Evolutionary conservation across 1,140 invertebrate species (phyloP).

Genomic region (Panagrolaimus sp.): DNA sequence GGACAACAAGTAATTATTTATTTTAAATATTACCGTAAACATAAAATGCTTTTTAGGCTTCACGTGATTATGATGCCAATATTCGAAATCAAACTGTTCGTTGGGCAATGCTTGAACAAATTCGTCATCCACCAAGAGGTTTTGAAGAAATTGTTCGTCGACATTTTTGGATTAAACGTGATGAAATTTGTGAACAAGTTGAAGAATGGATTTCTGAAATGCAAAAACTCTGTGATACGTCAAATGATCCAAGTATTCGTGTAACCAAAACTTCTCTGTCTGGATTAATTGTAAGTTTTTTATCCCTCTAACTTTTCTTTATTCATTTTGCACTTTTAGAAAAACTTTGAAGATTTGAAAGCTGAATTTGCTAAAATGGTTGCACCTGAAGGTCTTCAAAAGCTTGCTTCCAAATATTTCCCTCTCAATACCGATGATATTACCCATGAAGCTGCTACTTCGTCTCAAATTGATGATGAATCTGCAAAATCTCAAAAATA

Average conservation of each 20-base stretch:
- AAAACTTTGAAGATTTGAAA: not conserved
- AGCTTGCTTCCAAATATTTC: not conserved
- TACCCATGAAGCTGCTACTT: too few species aligned
- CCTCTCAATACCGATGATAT: too few species aligned
- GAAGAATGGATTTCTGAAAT: conserved; percentile 78
- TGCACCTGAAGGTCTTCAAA: not conserved
- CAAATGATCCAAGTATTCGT: not conserved
- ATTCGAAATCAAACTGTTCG: conserved; percentile 86
- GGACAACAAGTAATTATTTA: conserved; percentile 74
- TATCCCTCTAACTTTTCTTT: not conserved
- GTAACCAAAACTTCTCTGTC: not conserved
- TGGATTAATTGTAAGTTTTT: not conserved
- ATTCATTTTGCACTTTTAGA: conserved; percentile 1
- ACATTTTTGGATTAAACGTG: conserved; percentile 86
- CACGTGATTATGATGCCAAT: conserved; percentile 84
- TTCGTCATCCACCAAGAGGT: conserved; percentile 80
- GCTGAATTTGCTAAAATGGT: not conserved
- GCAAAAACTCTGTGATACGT: conserved; percentile 12
- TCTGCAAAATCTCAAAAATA: too few species aligned
- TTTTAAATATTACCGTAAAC: not conserved
- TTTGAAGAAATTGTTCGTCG: conserved; percentile 86
- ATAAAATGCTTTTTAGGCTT: conserved; percentile 36
- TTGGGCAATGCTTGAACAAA: conserved; percentile 91
- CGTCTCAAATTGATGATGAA: too few species aligned
- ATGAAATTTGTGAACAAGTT: conserved; percentile 80